Percentiles rank a stretch among this genome's conserved stretches.
These are phyloP conservation scores for Dreissena rostriformis DNA, from an alignment of 1,140 invertebrate species.

Conservation along the genomic window DNA sequence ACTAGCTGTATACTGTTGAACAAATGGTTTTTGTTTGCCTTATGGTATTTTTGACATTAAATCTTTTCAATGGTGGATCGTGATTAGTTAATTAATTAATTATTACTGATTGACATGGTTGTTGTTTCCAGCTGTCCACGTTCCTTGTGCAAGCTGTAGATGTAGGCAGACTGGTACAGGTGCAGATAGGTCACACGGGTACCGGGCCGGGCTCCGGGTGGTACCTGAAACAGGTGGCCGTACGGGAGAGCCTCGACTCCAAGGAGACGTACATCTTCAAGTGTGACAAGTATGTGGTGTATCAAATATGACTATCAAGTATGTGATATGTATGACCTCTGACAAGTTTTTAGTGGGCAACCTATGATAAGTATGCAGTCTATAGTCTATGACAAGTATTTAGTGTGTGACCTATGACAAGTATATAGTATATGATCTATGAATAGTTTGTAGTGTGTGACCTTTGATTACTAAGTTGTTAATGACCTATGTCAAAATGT, in stretches of 20 bases:
- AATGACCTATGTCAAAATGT: too few relatives aligned
- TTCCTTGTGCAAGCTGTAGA: constrained; percentile 74
- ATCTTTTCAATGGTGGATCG: not conserved
- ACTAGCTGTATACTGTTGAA: not conserved
- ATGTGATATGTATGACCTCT: too few relatives aligned
- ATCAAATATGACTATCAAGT: too few relatives aligned
- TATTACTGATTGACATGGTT: not conserved
- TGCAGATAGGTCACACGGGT: constrained; percentile 74
- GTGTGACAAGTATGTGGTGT: constrained; percentile 70
- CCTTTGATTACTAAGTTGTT: too few relatives aligned
- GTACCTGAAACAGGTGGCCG: constrained; percentile 72
- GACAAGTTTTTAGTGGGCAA: too few relatives aligned
- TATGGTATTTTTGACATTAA: not conserved
- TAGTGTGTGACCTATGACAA: too few relatives aligned
- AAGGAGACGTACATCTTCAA: constrained; percentile 64
- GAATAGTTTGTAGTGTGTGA: too few relatives aligned
- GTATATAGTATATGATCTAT: too few relatives aligned
- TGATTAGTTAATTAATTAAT: not conserved
- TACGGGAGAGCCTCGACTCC: constrained; percentile 58
- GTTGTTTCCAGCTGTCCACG: constrained; percentile 64
- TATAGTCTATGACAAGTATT: too few relatives aligned
- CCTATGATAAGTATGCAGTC: too few relatives aligned
- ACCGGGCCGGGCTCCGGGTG: constrained; percentile 69
- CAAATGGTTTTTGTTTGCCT: not conserved
- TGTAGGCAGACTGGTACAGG: constrained; percentile 68